Evolutionary conservation across 2,797 vertebrate species (phyloP).

Genomic region (Enteromius trimaculatus): DNA sequence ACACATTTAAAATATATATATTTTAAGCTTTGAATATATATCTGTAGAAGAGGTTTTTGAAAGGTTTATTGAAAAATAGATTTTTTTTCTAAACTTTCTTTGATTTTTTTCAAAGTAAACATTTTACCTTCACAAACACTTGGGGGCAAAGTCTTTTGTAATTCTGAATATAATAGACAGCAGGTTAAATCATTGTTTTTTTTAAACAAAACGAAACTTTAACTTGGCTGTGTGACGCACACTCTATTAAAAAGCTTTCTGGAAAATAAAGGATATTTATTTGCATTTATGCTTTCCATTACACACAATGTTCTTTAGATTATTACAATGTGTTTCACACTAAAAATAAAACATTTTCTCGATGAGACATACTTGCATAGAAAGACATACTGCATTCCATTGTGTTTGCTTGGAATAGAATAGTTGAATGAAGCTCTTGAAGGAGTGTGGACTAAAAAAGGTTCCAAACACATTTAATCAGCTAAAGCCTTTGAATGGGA

Average conservation of each 20-base stretch:
- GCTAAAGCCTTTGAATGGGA: not conserved
- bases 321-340: not conserved
- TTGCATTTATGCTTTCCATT: not conserved
- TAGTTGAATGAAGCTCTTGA: not conserved
- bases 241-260: not conserved
- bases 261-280: not conserved
- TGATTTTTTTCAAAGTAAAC: not conserved
- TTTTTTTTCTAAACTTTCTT: not conserved
- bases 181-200: constrained; percentile 6
- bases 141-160: constrained; percentile 8
- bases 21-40: not conserved
- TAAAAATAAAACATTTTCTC: not conserved
- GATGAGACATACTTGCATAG: not conserved
- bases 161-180: not conserved
- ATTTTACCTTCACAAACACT: constrained; percentile 13
- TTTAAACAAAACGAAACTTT: not conserved
- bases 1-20: not conserved
- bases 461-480: not conserved
- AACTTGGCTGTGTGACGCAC: not conserved
- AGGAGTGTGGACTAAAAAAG: not conserved
- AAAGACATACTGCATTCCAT: not conserved
- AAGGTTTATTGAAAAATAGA: not conserved
- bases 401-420: not conserved
- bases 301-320: not conserved
- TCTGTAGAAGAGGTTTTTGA: not conserved